Base-by-base conservation (phyloP, 2,797 vertebrate genomes). In the Poecile montanus region DNA sequence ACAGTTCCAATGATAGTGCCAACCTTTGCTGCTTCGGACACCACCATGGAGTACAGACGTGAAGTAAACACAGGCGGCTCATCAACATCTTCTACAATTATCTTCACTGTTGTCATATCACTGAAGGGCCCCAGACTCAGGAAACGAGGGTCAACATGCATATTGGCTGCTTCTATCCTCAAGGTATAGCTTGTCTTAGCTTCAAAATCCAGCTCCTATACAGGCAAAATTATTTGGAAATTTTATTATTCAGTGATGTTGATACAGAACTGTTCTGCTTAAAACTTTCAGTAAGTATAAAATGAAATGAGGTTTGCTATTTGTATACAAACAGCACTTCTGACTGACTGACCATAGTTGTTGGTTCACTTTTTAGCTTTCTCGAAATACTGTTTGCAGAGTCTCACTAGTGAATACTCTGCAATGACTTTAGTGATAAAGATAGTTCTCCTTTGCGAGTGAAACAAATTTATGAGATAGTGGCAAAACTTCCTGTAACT, bases 21-120 rank as follows among this genome's bases (percentile, higher is more conserved):
- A 8, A 99, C 97, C 75, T 97, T 98, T 51, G 99, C 98, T 14
- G 99, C 99, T 97, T 99, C 99, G 0, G 98, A 99, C 36, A 99
- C 98, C 27, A 98, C 98, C 99, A 99, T 99, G 91, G 95, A 97
- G 95, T 98, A 99, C 27, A 99, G 93, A 2, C 93, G 96, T 2
- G 97, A 89, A 23, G 98, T 98, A 89, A 99, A 99, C 65, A 99
- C 91, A 0, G 99, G 99, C 0, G 99, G 98, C 95, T 99, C 99
- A 10, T 99, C 99, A 76, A 99, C 99, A 7, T 99, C 99, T 76
- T 99, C 98, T 57, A 99, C 99, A 2, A 98, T 98, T 80, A 99
- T 98, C 95, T 98, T 99, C 92, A 99, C 98, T 0, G 98, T 98
- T 2, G 98, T 98, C 1, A 98, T 98, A 93, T 99, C 99, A 26